Evolutionary conservation across 2,113 vertebrate genomes (phyloP), one percentile per base, ranked within the genome.

Genomic region (Leucopsar rothschildi): DNA sequence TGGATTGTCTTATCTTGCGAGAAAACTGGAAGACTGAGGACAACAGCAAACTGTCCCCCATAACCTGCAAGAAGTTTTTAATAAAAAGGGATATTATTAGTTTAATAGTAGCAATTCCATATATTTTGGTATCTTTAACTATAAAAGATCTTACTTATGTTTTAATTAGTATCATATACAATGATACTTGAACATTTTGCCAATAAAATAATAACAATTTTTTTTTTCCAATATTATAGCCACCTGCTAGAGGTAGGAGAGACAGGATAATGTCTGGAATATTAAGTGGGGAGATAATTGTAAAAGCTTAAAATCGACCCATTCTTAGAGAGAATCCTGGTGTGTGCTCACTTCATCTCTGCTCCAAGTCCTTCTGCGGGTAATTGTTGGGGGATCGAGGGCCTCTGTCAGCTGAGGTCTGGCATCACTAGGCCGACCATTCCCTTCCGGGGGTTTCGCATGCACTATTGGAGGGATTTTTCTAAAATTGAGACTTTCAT

Each of bases 401-500:
- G 96, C 97, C 82, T 99, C 99, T n/a, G 98, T 92, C 59, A 98
- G 96, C 8, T 98, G 98, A 85, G 99, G 98, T 81, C 98, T 98
- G 76, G 98, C 95, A 91, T 99, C 99, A 93, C 97, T 97, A 25
- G 98, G 96, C 50, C 98, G 98, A 76, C 98, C 98, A 55, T 99
- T 99, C 77, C 98, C 98, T 96, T 99, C 99, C 40, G 99, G 98
- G 37, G 98, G 97, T 97, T 99, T 99, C 94, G 98, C 96, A 89
- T 98, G 97, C 94, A 99, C 98, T 93, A 99, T 92, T 50, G 99
- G 99, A 69, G 99, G 99, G 90, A 99, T 99, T 98, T 99, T 99
- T 96, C 98, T 98, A 97, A 99, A 99, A 98, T 99, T 99, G 86
- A 99, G 98, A 96, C 99, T 99, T 97, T 99, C 99, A 94, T 99